These are phyloP conservation scores for Lasaia peninsularis DNA, from an alignment of 1,140 invertebrate genomes.

Conservation along the genomic window DNA sequence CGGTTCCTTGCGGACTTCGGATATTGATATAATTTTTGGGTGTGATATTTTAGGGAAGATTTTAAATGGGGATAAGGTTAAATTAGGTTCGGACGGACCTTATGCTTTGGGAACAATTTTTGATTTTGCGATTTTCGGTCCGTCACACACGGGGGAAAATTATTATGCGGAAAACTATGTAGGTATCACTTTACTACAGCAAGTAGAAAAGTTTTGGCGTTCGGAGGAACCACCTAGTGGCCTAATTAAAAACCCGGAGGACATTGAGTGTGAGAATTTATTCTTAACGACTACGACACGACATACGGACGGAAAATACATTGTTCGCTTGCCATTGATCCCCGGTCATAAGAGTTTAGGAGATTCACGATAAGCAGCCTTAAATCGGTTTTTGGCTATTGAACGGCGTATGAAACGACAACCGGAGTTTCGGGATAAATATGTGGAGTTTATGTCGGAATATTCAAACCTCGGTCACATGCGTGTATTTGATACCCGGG, in stretches of 20 bases:
- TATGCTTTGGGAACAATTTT: slow-evolving; percentile 27
- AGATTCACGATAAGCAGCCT: background rate
- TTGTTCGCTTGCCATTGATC: slow-evolving; percentile 19
- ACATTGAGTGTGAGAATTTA: no score
- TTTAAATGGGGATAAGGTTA: slow-evolving; percentile 16
- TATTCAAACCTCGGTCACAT: slow-evolving; percentile 11
- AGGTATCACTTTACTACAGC: no score
- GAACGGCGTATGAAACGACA: background rate
- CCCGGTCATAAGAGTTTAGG: slow-evolving; percentile 11
- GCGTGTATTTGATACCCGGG: background rate
- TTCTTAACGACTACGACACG: slow-evolving; percentile 19
- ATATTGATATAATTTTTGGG: slow-evolving; percentile 25
- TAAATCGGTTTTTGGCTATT: background rate
- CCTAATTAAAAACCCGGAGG: slow-evolving; percentile 15
- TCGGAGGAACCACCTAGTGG: slow-evolving; percentile 18
- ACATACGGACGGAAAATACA: slow-evolving; percentile 22
- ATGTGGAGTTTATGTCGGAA: slow-evolving; percentile 8
- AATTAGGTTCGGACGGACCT: slow-evolving; percentile 18
- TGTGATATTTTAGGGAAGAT: slow-evolving; percentile 25
- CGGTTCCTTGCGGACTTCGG: slow-evolving; percentile 3
- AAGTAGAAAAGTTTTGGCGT: slow-evolving; percentile 25
- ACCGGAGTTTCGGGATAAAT: background rate
- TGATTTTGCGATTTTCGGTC: slow-evolving; percentile 22
- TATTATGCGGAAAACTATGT: slow-evolving; percentile 17
- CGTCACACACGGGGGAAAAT: background rate